These are phyloP conservation scores for Phoxinus dragarum DNA, from an alignment of 2,797 vertebrate genomes.

Conservation along the genomic window DNA sequence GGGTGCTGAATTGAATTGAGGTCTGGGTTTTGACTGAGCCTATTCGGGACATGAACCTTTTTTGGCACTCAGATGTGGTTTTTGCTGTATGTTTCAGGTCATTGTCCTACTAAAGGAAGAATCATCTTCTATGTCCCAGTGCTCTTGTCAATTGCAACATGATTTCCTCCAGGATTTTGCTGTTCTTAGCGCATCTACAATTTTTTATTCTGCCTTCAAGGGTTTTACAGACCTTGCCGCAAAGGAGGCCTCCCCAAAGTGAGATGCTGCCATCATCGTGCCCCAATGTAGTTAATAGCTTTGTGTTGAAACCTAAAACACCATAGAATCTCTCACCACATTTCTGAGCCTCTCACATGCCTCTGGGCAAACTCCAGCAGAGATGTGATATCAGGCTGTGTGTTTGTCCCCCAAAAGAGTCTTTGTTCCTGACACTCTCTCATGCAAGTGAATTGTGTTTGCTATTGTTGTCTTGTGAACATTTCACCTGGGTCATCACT, in stretches of 20 bases:
- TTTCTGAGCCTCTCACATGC: conserved; percentile 14
- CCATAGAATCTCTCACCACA: background rate
- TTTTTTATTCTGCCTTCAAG: conserved; percentile 17
- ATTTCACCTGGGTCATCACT: conserved; percentile 8
- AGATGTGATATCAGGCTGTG: conserved; percentile 28
- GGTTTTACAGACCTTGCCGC: conserved; percentile 18
- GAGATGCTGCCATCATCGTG: background rate
- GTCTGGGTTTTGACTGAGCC: background rate
- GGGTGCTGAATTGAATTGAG: conserved; percentile 8
- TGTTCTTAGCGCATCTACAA: conserved; percentile 4
- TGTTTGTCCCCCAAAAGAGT: conserved; percentile 19
- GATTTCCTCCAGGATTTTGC: conserved; percentile 14
- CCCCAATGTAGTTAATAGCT: conserved; percentile 32
- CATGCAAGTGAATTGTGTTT: conserved; percentile 6
- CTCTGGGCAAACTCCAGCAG: conserved; percentile 23
- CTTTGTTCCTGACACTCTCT: background rate
- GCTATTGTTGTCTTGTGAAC: background rate
- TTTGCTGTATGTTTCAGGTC: background rate
- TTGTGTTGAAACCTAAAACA: conserved; percentile 40
- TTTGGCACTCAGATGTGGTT: background rate
- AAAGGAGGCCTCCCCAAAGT: conserved; percentile 32
- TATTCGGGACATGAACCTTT: background rate
- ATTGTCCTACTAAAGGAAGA: conserved; percentile 8
- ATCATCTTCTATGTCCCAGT: background rate
- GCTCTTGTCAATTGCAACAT: background rate